Evolutionary conservation across 2,113 vertebrate genomes (phyloP).

Genomic region (Okapia johnstoni): DNA sequence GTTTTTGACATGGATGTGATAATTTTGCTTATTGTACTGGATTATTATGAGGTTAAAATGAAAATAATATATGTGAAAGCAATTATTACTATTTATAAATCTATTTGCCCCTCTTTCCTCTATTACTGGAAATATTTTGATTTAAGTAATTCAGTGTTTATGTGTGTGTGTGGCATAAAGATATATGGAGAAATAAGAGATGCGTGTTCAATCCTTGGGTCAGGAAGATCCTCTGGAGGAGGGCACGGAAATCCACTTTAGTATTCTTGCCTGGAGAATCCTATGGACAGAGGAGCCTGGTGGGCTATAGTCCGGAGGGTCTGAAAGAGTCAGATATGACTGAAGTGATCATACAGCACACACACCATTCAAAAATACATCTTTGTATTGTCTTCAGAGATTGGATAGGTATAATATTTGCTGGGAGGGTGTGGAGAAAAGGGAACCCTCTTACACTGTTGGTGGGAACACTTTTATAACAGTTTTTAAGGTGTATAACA

Average conservation of each 20-base stretch:
- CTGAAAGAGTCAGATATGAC: not conserved
- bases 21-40: not conserved
- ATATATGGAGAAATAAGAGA: not conserved
- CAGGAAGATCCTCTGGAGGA: not conserved
- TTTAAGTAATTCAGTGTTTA: not conserved
- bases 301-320: not conserved
- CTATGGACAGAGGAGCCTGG: not conserved
- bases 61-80: not conserved
- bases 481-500: slow-evolving; percentile 52
- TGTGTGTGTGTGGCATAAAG: not conserved
- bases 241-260: not conserved
- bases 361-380: not conserved
- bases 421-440: too few species aligned
- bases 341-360: not conserved
- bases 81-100: not conserved
- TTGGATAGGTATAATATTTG: slow-evolving; percentile 22
- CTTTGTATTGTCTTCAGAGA: slow-evolving; percentile 2
- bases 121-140: not conserved
- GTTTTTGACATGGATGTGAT: not conserved
- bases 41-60: not conserved
- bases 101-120: not conserved
- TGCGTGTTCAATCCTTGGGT: not conserved
- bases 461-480: slow-evolving; percentile 36
- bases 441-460: too few species aligned
- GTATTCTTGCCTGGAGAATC: not conserved